A percentile compares a stretch with the other conserved stretches of the same genome.
Conservation (phyloP, 2,113 vertebrate species). For the Tiliqua scincoides region DNA sequence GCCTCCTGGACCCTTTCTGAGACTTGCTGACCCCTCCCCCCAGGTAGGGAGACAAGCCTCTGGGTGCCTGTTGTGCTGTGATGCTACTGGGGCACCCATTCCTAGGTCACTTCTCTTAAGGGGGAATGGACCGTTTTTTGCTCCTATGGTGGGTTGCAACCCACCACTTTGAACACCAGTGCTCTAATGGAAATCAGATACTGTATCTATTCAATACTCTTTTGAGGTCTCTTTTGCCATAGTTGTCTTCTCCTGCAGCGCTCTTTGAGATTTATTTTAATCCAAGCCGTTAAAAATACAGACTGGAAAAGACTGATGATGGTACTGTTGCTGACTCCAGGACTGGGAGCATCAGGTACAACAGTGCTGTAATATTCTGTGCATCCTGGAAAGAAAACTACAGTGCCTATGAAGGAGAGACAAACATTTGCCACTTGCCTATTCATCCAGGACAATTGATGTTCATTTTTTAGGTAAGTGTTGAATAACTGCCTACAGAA, state of each 20-base stretch:
- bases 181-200: too few relatives aligned
- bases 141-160: too few relatives aligned
- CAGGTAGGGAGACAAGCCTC: too few relatives aligned
- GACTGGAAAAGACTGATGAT: neutral
- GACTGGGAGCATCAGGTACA: neutral
- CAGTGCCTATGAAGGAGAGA: neutral
- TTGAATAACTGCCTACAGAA: neutral
- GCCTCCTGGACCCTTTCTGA: too few relatives aligned
- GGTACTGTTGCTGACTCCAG: neutral
- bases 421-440: neutral
- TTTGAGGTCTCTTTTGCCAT: too few relatives aligned
- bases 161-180: too few relatives aligned
- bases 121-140: too few relatives aligned
- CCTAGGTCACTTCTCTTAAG: too few relatives aligned
- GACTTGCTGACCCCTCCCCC: too few relatives aligned
- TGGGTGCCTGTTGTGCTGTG: too few relatives aligned
- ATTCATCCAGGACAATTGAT: neutral
- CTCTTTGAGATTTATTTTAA: neutral
- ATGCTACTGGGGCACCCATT: too few relatives aligned
- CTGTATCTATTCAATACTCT: too few relatives aligned
- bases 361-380: neutral
- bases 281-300: neutral
- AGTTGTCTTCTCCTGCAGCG: neutral
- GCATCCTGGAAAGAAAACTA: neutral
- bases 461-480: neutral